Evolutionary conservation across 2,888 invertebrate genomes (phyloP).

Genomic region (Sclerodermus sp.): DNA sequence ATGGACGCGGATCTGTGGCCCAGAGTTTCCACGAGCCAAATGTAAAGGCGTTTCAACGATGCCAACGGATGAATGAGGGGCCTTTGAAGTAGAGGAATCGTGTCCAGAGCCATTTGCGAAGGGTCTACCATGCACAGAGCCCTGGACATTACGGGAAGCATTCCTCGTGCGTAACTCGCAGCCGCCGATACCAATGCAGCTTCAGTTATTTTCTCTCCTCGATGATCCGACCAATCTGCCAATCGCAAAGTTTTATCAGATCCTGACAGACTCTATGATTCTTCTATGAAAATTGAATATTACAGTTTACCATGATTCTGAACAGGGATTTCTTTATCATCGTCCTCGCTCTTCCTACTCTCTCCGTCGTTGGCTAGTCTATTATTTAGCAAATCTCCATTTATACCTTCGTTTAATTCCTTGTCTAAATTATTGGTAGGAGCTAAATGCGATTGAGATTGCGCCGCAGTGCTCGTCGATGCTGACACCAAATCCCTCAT

Average conservation of each 20-base stretch:
- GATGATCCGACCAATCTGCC: conserved; percentile 44
- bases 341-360: conserved; percentile 24
- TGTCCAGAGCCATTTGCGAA: conserved; percentile 68
- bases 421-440: conserved; percentile 31
- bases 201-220: conserved; percentile 72
- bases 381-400: conserved; percentile 35
- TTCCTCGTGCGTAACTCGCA: conserved; percentile 77
- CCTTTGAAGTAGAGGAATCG: conserved; percentile 73
- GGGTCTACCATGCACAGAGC: conserved; percentile 72
- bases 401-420: conserved; percentile 29
- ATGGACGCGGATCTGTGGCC: conserved; percentile 60
- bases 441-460: conserved; percentile 14
- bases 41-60: conserved; percentile 72
- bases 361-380: conserved; percentile 31
- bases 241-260: neutral
- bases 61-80: conserved; percentile 74
- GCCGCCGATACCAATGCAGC: conserved; percentile 81
- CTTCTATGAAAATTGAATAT: conserved; percentile 1
- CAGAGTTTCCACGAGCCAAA: conserved; percentile 65
- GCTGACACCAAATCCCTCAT: conserved; percentile 64
- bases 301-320: conserved; percentile 34
- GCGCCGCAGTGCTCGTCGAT: conserved; percentile 24
- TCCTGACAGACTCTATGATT: neutral
- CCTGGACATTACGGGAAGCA: conserved; percentile 74
- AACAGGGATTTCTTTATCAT: conserved; percentile 27